phyloP scores from a whole-genome alignment of 2,888 invertebrate genomes.

The Halictus quadricinctus region DNA sequence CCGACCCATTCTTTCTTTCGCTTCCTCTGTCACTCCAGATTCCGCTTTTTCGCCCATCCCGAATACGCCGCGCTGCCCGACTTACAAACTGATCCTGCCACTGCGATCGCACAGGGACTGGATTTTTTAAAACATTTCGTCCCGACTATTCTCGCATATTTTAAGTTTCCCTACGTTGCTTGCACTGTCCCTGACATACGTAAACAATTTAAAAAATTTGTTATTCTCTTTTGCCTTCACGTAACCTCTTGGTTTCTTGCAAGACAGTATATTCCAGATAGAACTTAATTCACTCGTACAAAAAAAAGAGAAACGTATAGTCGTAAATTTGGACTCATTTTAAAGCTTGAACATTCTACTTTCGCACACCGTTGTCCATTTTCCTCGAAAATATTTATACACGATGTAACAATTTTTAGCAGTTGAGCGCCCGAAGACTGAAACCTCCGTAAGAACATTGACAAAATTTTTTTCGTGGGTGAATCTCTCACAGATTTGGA shows the following conservation, averaged over 20 bases:
- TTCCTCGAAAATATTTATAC: not conserved
- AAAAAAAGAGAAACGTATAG: not conserved
- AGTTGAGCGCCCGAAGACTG: not conserved
- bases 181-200: no score
- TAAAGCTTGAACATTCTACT: not conserved
- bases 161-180: no score
- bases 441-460: not conserved
- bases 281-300: not conserved
- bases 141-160: no score
- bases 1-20: constrained; percentile 44
- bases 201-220: no score
- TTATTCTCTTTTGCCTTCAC: not conserved
- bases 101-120: not conserved
- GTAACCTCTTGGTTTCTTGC: not conserved
- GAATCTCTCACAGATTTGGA: not conserved
- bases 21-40: constrained; percentile 25
- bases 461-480: not conserved
- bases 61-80: not conserved
- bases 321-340: not conserved
- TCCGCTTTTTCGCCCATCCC: not conserved
- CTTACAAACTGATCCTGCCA: not conserved
- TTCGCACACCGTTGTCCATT: not conserved
- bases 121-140: not conserved
- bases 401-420: not conserved
- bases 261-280: not conserved